A percentile compares a stretch with the other conserved stretches of the same genome.
Conservation (phyloP, 2,797 vertebrate genomes). For the Borostomias antarcticus region DNA sequence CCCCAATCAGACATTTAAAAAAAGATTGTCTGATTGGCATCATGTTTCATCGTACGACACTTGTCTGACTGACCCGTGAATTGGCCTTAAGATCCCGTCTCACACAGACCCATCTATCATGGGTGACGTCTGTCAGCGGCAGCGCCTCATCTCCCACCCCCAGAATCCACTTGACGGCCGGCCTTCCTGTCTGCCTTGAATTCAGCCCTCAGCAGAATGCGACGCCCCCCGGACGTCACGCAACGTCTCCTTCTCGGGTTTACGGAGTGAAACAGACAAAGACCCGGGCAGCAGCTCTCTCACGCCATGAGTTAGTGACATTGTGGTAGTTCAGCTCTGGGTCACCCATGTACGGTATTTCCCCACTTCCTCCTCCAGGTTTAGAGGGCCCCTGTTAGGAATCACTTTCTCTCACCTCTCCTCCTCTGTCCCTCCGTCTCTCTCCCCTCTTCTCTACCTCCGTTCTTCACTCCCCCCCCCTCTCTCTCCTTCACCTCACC, state of each 20-base stretch:
- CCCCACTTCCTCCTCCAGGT: slow-evolving; percentile 47
- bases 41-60: too few relatives aligned
- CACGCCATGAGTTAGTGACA: slow-evolving; percentile 71
- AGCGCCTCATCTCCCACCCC: too few relatives aligned
- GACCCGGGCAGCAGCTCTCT: slow-evolving; percentile 63
- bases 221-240: slow-evolving; percentile 72
- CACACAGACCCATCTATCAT: slow-evolving; percentile 5
- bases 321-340: slow-evolving; percentile 72
- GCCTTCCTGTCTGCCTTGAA: slow-evolving; percentile 65
- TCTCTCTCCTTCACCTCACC: too few relatives aligned
- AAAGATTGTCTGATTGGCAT: too few relatives aligned
- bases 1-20: too few relatives aligned
- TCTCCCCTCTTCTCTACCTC: too few relatives aligned
- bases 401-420: slow-evolving; percentile 40
- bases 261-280: slow-evolving; percentile 76
- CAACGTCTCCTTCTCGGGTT: slow-evolving; percentile 70
- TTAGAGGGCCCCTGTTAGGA: slow-evolving; percentile 46
- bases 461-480: too few relatives aligned
- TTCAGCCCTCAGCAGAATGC: slow-evolving; percentile 71
- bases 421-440: slow-evolving; percentile 44
- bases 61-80: too few relatives aligned
- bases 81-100: too few relatives aligned
- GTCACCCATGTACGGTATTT: slow-evolving; percentile 67
- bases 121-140: too few relatives aligned
- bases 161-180: too few relatives aligned